Base-by-base conservation (phyloP, 2,888 invertebrate genomes). In the Steinernema scapterisci region DNA sequence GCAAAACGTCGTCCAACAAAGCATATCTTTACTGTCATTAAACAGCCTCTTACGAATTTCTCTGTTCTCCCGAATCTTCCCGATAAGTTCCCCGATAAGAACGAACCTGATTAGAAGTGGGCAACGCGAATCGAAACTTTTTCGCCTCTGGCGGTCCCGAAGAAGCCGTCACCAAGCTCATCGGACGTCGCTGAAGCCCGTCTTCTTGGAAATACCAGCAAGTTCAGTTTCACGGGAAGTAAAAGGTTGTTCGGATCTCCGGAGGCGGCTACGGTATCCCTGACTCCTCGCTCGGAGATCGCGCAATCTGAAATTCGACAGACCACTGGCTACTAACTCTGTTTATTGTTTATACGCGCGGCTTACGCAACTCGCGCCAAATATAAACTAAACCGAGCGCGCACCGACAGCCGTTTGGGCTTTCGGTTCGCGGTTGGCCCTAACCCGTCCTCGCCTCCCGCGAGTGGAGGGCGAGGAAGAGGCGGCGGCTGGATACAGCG, bases 111-210 rank as follows among this genome's bases (percentile, higher is more conserved):
- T 6, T n/a, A 16, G 63, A 27, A 31, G 79, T 78, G 16, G 78
- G 78, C 54, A 78, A 46, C 27, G 79, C 75, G 54, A 74, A 79
- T 31, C 80, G 80, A 23, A 79, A 79, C 72, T 79, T 79, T 48
- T 79, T 79, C 38, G 79, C 80, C 43, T 79, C 80, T 16, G 79
- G 79, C 27, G 73, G 73, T 25, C 80, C 79, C 43, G 52, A 63
- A 43, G 76, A 73, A 45, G 78, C 78, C 23, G 78, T 56, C 23
- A 75, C 78, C 48, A 78, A 63, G 45, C 78, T 78, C 78, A 78
- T 78, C 31, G 27, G 63, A 31, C 63, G 27, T 63, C 31, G 27
- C 27, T 38, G 25, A n/a, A n/a, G n/a, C 38, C 9, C 9, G 5
- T 38, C 5, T 9, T 9, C 38, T 38, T 9, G 38, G 3, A 3